Evolutionary conservation across 2,888 invertebrate genomes (phyloP).

Genomic region (Rugalucina vietnamica): DNA sequence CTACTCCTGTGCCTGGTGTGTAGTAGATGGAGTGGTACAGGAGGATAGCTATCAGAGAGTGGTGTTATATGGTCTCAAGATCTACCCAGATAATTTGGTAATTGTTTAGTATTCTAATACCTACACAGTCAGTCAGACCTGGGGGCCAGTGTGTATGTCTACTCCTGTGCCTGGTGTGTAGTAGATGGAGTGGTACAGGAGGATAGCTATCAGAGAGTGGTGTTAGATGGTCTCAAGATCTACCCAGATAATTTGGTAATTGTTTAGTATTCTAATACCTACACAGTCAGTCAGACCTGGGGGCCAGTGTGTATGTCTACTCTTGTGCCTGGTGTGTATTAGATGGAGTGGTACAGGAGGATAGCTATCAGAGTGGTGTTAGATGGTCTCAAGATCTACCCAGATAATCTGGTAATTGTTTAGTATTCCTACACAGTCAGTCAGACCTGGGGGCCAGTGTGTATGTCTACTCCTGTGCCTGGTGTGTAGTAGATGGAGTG

Average conservation of each 20-base stretch:
- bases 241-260: constrained; percentile 53
- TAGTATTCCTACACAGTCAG: constrained; percentile 36
- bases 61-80: constrained; percentile 45
- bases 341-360: constrained; percentile 27
- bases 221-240: constrained; percentile 47
- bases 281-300: constrained; percentile 27
- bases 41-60: constrained; percentile 44
- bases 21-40: constrained; percentile 17
- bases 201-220: constrained; percentile 39
- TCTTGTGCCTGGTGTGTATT: constrained; percentile 41
- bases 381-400: constrained; percentile 54
- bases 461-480: constrained; percentile 30
- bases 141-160: constrained; percentile 33
- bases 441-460: constrained; percentile 22
- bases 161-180: constrained; percentile 41
- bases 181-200: constrained; percentile 24
- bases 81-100: constrained; percentile 53
- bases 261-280: too few species aligned
- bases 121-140: constrained; percentile 30
- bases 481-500: constrained; percentile 40
- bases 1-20: constrained; percentile 42
- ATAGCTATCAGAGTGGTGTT: constrained; percentile 39
- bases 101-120: too few species aligned
- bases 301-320: constrained; percentile 31
- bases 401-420: constrained; percentile 46